Conservation (phyloP, 2,888 invertebrate species). For the Agriopis leucophaearia region DNA sequence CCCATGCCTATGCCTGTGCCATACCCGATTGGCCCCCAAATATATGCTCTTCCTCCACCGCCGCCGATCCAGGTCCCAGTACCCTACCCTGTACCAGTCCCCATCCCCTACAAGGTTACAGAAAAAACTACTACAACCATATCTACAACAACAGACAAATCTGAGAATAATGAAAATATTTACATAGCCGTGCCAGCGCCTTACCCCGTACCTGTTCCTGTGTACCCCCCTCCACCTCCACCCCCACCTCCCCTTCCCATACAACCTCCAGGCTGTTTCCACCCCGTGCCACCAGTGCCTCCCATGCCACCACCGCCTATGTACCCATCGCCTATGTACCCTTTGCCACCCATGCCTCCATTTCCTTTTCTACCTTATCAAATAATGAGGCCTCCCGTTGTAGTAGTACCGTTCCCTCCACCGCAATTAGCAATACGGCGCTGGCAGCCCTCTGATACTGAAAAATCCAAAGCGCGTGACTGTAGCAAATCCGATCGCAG, state of each 20-base stretch:
- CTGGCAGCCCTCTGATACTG: neutral
- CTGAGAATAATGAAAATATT: neutral
- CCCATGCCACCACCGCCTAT: neutral
- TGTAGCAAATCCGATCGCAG: neutral
- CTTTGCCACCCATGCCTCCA: neutral
- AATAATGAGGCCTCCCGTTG: conserved; percentile 13
- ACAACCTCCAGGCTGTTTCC: conserved; percentile 2
- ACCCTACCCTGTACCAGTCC: conserved; percentile 12
- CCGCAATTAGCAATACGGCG: neutral
- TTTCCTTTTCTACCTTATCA: conserved; percentile 9
- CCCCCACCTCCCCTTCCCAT: neutral
- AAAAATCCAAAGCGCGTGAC: neutral
- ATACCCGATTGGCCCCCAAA: conserved; percentile 17
- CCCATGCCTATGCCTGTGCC: conserved; percentile 5
- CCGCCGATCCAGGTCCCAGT: conserved; percentile 28
- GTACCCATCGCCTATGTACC: neutral
- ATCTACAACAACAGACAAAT: conserved; percentile 15
- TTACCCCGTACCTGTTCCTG: conserved; percentile 26
- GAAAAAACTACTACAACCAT: conserved; percentile 11
- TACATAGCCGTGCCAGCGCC: conserved; percentile 27
- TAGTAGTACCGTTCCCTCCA: conserved; percentile 20
- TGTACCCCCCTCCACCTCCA: conserved; percentile 10
- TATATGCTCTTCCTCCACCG: conserved; percentile 28
- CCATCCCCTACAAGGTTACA: conserved; percentile 19
- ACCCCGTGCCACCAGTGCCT: neutral